Percentiles rank a stretch among this genome's conserved stretches.
phyloP scores from a whole-genome alignment of 2,888 invertebrate species.

The Auanema freiburgensis region DNA sequence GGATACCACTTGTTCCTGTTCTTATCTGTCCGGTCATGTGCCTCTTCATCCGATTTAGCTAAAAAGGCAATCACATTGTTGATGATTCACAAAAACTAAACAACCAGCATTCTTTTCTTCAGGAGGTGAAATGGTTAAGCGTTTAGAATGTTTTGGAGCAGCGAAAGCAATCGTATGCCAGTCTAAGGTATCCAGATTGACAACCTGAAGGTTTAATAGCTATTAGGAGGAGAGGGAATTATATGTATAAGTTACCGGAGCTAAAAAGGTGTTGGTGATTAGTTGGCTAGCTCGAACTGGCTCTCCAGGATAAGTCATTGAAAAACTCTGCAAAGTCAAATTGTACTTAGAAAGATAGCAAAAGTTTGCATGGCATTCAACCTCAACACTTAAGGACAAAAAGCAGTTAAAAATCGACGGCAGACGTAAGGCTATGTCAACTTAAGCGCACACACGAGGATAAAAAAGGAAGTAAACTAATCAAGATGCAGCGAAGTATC shows the following conservation, averaged over 20 bases:
- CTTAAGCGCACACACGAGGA: too few relatives aligned
- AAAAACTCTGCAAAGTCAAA: neutral
- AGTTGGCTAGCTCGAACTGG: conserved; percentile 6
- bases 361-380: too few relatives aligned
- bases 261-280: conserved; percentile 17
- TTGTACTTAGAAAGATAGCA: too few relatives aligned
- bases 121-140: conserved; percentile 10
- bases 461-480: too few relatives aligned
- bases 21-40: too few relatives aligned
- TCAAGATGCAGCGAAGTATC: too few relatives aligned
- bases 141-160: conserved; percentile 9
- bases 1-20: too few relatives aligned
- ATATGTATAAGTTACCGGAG: conserved; percentile 8
- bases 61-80: too few relatives aligned
- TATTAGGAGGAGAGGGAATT: neutral
- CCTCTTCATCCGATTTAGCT: too few relatives aligned
- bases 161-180: conserved; percentile 3
- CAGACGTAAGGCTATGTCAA: too few relatives aligned
- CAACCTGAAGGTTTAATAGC: conserved; percentile 3
- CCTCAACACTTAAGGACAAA: too few relatives aligned
- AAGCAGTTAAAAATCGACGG: too few relatives aligned
- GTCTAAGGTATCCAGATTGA: conserved; percentile 13
- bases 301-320: conserved; percentile 2
- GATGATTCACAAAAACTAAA: neutral
- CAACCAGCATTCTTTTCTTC: conserved; percentile 1